A percentile compares a stretch with the other conserved stretches of the same genome.
These are phyloP conservation scores for Bhutanitis thaidina DNA, from an alignment of 2,888 invertebrate species.

Conservation along the genomic window DNA sequence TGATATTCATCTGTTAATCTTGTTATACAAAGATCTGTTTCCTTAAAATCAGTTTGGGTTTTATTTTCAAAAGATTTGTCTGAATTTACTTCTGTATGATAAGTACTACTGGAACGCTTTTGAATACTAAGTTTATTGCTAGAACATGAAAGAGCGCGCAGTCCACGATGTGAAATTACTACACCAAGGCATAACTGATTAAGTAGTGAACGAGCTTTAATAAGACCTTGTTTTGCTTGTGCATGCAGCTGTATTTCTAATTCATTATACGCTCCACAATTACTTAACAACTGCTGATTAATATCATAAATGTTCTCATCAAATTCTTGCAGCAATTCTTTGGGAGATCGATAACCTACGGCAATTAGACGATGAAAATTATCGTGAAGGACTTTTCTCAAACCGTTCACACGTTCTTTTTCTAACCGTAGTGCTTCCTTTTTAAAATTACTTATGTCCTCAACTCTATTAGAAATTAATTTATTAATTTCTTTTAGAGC, in stretches of 20 bases:
- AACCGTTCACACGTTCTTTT: slow-evolving; percentile 48
- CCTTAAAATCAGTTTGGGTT: slow-evolving; percentile 23
- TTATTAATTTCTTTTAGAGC: slow-evolving; percentile 38
- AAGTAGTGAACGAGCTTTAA: slow-evolving; percentile 41
- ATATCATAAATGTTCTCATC: slow-evolving; percentile 57
- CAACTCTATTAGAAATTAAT: slow-evolving; percentile 34
- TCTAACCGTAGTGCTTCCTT: slow-evolving; percentile 46
- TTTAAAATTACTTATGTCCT: slow-evolving; percentile 44
- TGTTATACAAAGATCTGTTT: slow-evolving; percentile 40
- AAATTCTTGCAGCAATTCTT: slow-evolving; percentile 55
- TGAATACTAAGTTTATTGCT: slow-evolving; percentile 24
- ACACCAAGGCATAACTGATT: slow-evolving; percentile 50
- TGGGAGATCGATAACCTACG: slow-evolving; percentile 48
- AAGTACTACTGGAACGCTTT: slow-evolving; percentile 30
- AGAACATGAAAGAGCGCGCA: slow-evolving; percentile 31
- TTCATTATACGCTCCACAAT: slow-evolving; percentile 51
- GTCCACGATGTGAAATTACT: slow-evolving; percentile 26
- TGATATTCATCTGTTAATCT: slow-evolving; percentile 48
- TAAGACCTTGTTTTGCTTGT: slow-evolving; percentile 43
- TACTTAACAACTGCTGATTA: slow-evolving; percentile 63
- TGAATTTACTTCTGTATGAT: slow-evolving; percentile 3
- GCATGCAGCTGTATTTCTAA: slow-evolving; percentile 47
- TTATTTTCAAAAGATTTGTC: slow-evolving; percentile 18
- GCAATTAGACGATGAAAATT: slow-evolving; percentile 50
- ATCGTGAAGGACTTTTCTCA: slow-evolving; percentile 46